Evolutionary conservation across 2,113 vertebrate genomes (phyloP).

Genomic region (Ammodytes dubius): DNA sequence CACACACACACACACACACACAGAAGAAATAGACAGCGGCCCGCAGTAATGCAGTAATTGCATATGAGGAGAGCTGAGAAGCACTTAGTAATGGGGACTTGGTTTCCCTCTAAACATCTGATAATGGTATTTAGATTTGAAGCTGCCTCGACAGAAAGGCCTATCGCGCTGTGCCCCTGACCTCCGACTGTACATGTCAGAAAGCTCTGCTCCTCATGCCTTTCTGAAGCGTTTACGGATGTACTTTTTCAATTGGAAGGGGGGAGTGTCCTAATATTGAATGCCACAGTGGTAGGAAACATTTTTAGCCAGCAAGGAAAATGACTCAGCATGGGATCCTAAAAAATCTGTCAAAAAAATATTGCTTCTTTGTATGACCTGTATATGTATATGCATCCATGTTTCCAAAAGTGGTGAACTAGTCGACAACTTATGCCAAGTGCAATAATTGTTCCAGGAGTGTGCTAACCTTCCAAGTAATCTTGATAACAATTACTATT

Average conservation of each 20-base stretch:
- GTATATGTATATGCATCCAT: background rate
- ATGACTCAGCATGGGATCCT: background rate
- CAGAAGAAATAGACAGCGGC: conserved; percentile 29
- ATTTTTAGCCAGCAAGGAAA: too few species aligned
- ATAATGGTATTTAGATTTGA: conserved; percentile 62
- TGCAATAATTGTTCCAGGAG: background rate
- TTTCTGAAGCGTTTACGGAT: background rate
- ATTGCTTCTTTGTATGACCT: background rate
- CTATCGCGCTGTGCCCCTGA: conserved; percentile 5
- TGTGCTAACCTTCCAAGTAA: background rate
- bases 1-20: conserved; percentile 31
- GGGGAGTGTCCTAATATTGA: background rate
- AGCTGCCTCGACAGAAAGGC: conserved; percentile 41
- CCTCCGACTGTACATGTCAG: background rate
- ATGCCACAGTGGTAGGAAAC: conserved; percentile 8
- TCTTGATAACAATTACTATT: too few species aligned
- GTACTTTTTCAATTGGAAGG: background rate
- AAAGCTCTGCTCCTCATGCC: background rate
- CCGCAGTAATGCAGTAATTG: conserved; percentile 69
- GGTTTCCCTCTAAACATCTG: conserved; percentile 52
- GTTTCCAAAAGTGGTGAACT: background rate
- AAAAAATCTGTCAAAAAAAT: too few species aligned
- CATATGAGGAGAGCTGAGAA: conserved; percentile 58
- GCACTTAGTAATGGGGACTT: conserved; percentile 55
- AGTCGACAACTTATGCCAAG: background rate